These are phyloP conservation scores for Cephus nigrinus DNA, from an alignment of 2,888 invertebrate genomes.

Conservation along the genomic window DNA sequence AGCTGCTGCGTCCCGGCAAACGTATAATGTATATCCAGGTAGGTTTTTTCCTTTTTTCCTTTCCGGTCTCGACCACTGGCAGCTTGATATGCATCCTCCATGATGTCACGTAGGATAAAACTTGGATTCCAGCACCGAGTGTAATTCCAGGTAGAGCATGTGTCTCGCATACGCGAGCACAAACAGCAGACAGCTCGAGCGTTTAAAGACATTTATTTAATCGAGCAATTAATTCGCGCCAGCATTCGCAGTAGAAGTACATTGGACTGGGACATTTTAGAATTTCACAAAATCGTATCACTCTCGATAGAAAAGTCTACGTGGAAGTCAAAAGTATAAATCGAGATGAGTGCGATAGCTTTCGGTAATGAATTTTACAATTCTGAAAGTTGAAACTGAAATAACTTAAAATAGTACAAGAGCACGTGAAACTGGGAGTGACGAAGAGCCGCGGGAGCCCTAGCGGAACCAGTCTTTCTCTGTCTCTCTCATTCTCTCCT, in stretches of 20 bases:
- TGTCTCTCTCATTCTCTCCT: too few relatives aligned
- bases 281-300: not conserved
- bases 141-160: not conserved
- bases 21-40: not conserved
- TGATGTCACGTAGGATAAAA: not conserved
- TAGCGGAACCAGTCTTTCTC: not conserved
- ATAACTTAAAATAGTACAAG: not conserved
- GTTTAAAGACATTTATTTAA: not conserved
- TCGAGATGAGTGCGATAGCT: too few relatives aligned
- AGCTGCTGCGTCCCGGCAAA: not conserved
- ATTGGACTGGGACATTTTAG: not conserved
- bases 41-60: not conserved
- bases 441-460: not conserved
- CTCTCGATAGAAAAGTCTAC: not conserved
- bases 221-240: not conserved
- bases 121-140: not conserved
- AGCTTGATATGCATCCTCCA: not conserved
- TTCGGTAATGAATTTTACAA: too few relatives aligned
- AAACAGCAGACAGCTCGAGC: not conserved
- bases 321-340: not conserved
- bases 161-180: not conserved
- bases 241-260: not conserved
- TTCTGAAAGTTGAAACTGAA: too few relatives aligned
- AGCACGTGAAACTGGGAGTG: not conserved
- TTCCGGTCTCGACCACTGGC: not conserved